A percentile compares a stretch with the other conserved stretches of the same genome.
These are phyloP conservation scores for Dasyurus viverrinus DNA, from an alignment of 2,113 vertebrate species.

Conservation along the genomic window DNA sequence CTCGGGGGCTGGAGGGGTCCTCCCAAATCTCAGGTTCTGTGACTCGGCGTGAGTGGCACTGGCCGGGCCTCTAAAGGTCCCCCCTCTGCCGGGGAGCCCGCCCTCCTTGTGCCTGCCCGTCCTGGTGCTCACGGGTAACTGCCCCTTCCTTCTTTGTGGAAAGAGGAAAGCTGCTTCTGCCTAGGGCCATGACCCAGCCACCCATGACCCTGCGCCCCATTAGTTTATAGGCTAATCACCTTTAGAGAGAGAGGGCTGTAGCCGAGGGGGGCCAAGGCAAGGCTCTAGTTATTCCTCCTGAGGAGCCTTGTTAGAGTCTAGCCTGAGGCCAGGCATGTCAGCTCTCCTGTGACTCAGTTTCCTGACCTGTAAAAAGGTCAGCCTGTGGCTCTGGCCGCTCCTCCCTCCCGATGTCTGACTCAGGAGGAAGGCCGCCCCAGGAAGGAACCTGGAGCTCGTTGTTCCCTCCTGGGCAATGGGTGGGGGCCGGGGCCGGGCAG, in stretches of 20 bases:
- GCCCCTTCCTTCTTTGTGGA: background rate
- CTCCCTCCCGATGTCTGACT: no score
- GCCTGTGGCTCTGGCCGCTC: no score
- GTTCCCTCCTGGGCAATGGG: background rate
- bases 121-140: no score
- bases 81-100: no score
- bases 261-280: no score
- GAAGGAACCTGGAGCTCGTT: background rate
- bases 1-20: no score
- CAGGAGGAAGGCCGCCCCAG: background rate
- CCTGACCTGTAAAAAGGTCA: background rate
- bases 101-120: no score
- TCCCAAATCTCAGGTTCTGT: no score
- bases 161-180: background rate
- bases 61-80: background rate
- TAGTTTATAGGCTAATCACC: background rate
- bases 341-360: background rate
- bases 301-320: background rate
- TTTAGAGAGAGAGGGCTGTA: background rate
- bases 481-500: no score
- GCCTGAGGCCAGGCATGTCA: background rate
- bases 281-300: background rate
- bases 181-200: no score
- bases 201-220: no score
- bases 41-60: no score